A percentile compares a stretch with the other conserved stretches of the same genome.
Evolutionary conservation across 2,113 vertebrate species (phyloP).

Genomic region (Dendrocopos noguchii): DNA sequence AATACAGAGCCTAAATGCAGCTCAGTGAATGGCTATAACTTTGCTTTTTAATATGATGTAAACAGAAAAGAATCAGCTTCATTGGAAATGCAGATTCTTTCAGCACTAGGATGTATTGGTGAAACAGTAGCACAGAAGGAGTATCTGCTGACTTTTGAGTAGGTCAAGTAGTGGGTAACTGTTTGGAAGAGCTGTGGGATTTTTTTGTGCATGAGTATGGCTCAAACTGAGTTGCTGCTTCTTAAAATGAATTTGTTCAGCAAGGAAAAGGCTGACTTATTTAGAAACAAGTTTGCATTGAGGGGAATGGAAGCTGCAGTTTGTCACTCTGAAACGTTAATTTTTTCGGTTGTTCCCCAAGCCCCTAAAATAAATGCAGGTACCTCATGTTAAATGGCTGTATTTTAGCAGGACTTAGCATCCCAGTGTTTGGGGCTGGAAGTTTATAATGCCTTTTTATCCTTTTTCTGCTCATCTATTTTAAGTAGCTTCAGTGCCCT

Average conservation of each 20-base stretch:
- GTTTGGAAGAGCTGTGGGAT: background rate
- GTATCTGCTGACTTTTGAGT: background rate
- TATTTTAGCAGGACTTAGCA: slow-evolving; percentile 49
- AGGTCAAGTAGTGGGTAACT: background rate
- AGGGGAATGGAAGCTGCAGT: background rate
- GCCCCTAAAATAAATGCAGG: background rate
- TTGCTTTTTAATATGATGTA: background rate
- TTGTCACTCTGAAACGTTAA: background rate
- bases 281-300: background rate
- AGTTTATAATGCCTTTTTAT: slow-evolving; percentile 34
- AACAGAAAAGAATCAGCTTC: background rate
- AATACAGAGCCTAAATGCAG: background rate
- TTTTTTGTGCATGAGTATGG: background rate
- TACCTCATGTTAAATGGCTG: background rate
- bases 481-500: slow-evolving; percentile 48
- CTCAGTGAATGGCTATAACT: background rate
- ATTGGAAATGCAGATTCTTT: background rate
- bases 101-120: background rate
- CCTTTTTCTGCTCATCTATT: slow-evolving; percentile 50
- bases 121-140: background rate
- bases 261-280: background rate
- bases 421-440: slow-evolving; percentile 38
- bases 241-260: background rate
- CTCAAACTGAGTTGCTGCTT: background rate
- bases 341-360: background rate